These are phyloP conservation scores for Noctuana brunneofusca DNA, from an alignment of 2,888 invertebrate species.

Conservation along the genomic window DNA sequence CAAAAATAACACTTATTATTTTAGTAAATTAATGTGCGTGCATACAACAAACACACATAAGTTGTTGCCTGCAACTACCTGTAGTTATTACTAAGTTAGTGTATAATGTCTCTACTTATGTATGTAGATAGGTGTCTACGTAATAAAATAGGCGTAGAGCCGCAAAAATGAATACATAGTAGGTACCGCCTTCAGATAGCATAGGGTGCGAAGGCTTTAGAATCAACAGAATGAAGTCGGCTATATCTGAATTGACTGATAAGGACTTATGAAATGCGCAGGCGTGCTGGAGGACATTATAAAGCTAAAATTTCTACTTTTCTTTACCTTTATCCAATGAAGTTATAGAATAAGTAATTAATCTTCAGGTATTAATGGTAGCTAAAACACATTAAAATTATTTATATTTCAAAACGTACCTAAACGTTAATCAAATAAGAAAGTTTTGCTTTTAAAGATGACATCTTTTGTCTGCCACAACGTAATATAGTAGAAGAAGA, in stretches of 20 bases:
- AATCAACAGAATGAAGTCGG: conserved; percentile 30
- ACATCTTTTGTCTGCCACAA: no score
- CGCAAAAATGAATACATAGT: neutral
- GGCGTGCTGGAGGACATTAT: conserved; percentile 10
- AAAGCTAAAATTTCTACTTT: neutral
- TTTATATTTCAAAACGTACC: no score
- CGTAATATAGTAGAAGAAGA: no score
- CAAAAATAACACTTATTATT: no score
- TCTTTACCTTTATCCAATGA: neutral
- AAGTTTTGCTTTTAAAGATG: no score
- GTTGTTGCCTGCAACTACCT: neutral
- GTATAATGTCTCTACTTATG: no score
- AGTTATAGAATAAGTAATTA: neutral
- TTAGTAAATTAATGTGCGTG: no score
- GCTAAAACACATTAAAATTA: no score
- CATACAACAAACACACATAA: no score
- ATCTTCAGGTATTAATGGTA: no score
- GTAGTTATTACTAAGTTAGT: no score
- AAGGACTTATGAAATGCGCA: conserved; percentile 23
- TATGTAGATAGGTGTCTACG: neutral
- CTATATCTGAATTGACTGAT: conserved; percentile 31
- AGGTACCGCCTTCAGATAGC: neutral
- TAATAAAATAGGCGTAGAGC: neutral
- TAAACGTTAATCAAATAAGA: no score
- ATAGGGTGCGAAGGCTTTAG: conserved; percentile 6